Evolutionary conservation across 2,888 invertebrate species (phyloP), one percentile per base, ranked within the genome.

Genomic region (Tenodera sinensis): DNA sequence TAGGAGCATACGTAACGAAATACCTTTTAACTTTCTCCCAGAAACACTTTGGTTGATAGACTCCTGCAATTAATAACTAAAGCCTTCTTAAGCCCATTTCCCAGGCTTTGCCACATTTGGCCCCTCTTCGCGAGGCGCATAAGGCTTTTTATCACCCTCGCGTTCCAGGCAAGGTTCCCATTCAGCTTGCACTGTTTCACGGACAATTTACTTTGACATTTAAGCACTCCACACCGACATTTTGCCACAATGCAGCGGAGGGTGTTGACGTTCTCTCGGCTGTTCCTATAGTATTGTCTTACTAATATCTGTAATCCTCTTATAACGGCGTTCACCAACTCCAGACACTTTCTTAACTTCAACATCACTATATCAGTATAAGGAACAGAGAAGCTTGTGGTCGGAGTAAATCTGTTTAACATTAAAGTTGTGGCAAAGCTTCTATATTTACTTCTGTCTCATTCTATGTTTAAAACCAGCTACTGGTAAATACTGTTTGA

Each of bases 201-300:
- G 89, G 89, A 89, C 87, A 89, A 89, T 89, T 89, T 89, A 89
- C 34, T 87, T 87, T 89, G 89, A 89, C 89, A 89, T 89, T 89
- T 89, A 87, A 88, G 87, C 42, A 20, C 86, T 87, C 89, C 42
- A 28, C 86, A 88, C 83, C 85, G 83, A 87, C 89, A 87, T 87
- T 86, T 89, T 30, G 54, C 54, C 54, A 71, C 54, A 71, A 71
- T 71, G 54, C 54, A 71, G 54, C 54, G 54, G 54, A 71, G 54
- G 54, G 54, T 71, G 54, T 71, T 71, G 54, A 71, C 54, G 54
- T 71, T 71, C 54, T 71, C 54, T 71, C 54, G 54, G 54, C 54
- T 71, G 20, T 71, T 71, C 54, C 54, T 20, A 71, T 71, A 71
- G 54, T 71, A 71, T 71, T 71, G 54, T 71, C 54, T 71, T 71